Evolutionary conservation across 2,888 invertebrate genomes (phyloP), one percentile per base, ranked within the genome.

Genomic region (Sipunculus nudus): DNA sequence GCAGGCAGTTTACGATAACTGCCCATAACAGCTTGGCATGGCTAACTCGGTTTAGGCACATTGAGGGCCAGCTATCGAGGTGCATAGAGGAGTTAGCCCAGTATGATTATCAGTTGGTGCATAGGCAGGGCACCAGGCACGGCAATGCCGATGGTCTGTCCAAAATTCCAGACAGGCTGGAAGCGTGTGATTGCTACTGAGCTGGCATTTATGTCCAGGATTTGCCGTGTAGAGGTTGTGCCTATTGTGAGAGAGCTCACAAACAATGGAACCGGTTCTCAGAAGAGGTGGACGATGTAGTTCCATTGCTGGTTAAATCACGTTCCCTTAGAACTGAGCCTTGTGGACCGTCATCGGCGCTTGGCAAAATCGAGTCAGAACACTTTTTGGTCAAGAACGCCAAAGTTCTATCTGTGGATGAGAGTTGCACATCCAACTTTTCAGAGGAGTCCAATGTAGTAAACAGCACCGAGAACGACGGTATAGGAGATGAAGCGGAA

Each of bases 131-230:
- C 32, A 48, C 5, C 3, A 26, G 19, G 32, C 31, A 48, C 19
- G 29, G 23, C 29, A 48, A 48, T 48, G 48, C 32, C 4, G 48
- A 48, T 29, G 29, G n/a, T 16, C 26, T 48, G 23, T 48, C 48
- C 19, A 28, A 32, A 28, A 48, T 48, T 3, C 31, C 48, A 4
- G 16, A 8, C 23, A 19, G n/a, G 5, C 16, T 10, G 3, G 8
- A 16, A 10, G 19, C 16, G 10, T 48, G 48, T 38, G 29, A 38
- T 13, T 23, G 28, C 16, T 39, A 52, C 38, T 10, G 16, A 10
- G 52, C 38, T 16, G 48, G 48, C 16, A 19, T n/a, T 8, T 5
- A 48, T 10, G 10, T 23, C 26, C 4, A 25, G 5, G 3, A 28
- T 4, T 19, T 48, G 16, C 29, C 48, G 10, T 48, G 48, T 48